Conservation (phyloP, 2,888 invertebrate genomes). For the Pycnomerus fuliginosus region DNA sequence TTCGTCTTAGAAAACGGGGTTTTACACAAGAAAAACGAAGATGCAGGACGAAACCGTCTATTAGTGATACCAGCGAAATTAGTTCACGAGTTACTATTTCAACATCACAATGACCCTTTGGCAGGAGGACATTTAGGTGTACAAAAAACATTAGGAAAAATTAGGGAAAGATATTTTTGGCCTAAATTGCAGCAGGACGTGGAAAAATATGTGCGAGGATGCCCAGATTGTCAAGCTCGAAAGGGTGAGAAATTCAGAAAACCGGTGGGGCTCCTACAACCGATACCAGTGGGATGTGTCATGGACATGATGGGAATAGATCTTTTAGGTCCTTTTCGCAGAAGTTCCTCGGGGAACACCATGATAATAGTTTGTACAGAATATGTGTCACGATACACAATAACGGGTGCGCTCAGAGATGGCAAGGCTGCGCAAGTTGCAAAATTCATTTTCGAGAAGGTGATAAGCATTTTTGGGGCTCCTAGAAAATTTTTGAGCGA, state of each 20-base stretch:
- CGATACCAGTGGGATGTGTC: too few relatives aligned
- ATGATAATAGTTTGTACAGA: conserved; percentile 33
- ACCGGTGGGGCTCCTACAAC: neutral
- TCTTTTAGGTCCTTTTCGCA: conserved; percentile 25
- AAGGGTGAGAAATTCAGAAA: conserved; percentile 4
- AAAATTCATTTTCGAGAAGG: conserved; percentile 21
- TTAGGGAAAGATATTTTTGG: conserved; percentile 3
- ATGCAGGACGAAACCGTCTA: too few relatives aligned
- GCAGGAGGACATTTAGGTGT: conserved; percentile 2
- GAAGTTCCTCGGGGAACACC: conserved; percentile 5
- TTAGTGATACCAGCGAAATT: neutral
- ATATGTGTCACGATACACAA: conserved; percentile 32
- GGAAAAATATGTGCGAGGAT: neutral
- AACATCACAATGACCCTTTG: neutral
- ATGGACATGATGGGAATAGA: conserved; percentile 23
- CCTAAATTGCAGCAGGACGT: conserved; percentile 1
- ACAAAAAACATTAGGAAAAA: conserved; percentile 2
- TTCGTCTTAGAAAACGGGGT: neutral
- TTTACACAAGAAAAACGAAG: neutral
- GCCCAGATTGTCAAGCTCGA: conserved; percentile 1
- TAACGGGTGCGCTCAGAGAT: conserved; percentile 24
- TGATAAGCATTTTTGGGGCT: conserved; percentile 17
- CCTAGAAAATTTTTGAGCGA: conserved; percentile 21
- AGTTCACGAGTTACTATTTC: neutral
- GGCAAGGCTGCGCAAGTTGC: conserved; percentile 27